These are phyloP conservation scores for Hippoglossus stenolepis DNA, from an alignment of 2,113 vertebrate genomes.

Conservation along the genomic window DNA sequence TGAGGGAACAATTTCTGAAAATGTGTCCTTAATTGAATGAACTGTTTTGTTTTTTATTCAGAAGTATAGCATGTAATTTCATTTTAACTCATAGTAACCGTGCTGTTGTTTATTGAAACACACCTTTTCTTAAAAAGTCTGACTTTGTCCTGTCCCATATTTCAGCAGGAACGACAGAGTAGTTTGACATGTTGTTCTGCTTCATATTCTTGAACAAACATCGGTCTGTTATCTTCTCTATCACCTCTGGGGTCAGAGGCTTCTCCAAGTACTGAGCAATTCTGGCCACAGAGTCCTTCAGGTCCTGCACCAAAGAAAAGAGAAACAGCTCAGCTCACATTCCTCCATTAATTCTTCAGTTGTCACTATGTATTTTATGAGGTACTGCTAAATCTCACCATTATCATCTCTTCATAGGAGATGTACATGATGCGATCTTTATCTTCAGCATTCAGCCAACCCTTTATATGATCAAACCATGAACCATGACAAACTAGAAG, in stretches of 20 bases:
- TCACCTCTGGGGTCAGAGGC: slow-evolving; percentile 57
- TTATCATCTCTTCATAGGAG: slow-evolving; percentile 64
- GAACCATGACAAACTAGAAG: slow-evolving; percentile 77
- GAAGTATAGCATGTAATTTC: too few species aligned
- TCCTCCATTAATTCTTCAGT: too few species aligned
- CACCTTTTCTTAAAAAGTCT: slow-evolving; percentile 81
- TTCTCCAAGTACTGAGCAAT: slow-evolving; percentile 70
- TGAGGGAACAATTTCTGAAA: background rate
- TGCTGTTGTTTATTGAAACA: background rate
- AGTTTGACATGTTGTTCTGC: slow-evolving; percentile 82
- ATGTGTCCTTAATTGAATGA: too few species aligned
- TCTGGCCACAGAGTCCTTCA: slow-evolving; percentile 53
- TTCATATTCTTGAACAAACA: slow-evolving; percentile 82
- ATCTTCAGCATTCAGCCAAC: slow-evolving; percentile 73
- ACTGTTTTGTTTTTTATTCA: background rate
- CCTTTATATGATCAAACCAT: slow-evolving; percentile 83
- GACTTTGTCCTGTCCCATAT: slow-evolving; percentile 76
- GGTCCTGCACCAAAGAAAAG: slow-evolving; percentile 66
- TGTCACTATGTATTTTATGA: too few species aligned
- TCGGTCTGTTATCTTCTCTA: slow-evolving; percentile 65
- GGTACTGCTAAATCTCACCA: slow-evolving; percentile 36
- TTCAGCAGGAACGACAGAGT: slow-evolving; percentile 66
- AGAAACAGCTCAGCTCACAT: background rate
- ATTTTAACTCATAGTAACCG: too few species aligned
- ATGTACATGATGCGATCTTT: slow-evolving; percentile 67